Conservation (phyloP, 30 jellyfish, hydroid and myxozoan species). For the Aurelia aurita region DNA sequence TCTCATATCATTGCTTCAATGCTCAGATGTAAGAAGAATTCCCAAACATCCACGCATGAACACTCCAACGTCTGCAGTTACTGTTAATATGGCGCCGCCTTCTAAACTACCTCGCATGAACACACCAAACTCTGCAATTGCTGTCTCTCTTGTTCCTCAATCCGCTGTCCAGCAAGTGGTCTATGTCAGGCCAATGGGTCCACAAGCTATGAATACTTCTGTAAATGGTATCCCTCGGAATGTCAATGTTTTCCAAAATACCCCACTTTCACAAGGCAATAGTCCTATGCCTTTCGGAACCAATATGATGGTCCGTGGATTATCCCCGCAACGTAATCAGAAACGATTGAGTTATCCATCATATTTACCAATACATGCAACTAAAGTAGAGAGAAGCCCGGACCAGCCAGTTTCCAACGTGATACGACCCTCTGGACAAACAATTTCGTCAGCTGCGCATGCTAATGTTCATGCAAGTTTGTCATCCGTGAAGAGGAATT, state of each 20-base stretch:
- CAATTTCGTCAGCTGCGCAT: too few species aligned
- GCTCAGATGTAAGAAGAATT: slow-evolving; percentile 11
- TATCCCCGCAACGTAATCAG: slow-evolving; percentile 29
- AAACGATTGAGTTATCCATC: neutral
- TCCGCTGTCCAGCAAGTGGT: slow-evolving; percentile 5
- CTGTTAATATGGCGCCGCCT: too few species aligned
- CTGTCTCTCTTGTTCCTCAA: too few species aligned
- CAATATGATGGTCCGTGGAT: slow-evolving; percentile 16
- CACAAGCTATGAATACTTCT: neutral
- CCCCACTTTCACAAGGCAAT: too few species aligned
- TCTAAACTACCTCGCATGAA: too few species aligned
- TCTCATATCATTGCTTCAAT: slow-evolving; percentile 30
- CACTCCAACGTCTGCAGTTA: neutral
- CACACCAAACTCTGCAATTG: too few species aligned
- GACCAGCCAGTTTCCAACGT: neutral
- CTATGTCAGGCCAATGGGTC: slow-evolving; percentile 25
- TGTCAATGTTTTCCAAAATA: too few species aligned
- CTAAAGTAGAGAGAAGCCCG: neutral
- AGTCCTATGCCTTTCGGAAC: too few species aligned
- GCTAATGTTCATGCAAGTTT: slow-evolving; percentile 11
- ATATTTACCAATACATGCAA: neutral
- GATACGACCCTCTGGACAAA: slow-evolving; percentile 22
- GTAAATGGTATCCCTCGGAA: neutral
- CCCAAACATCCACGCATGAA: neutral
- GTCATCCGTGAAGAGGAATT: slow-evolving; percentile 11